Evolutionary conservation across 2,797 vertebrate species (phyloP), one percentile per base, ranked within the genome.

Genomic region (Amphiprion clarkii): DNA sequence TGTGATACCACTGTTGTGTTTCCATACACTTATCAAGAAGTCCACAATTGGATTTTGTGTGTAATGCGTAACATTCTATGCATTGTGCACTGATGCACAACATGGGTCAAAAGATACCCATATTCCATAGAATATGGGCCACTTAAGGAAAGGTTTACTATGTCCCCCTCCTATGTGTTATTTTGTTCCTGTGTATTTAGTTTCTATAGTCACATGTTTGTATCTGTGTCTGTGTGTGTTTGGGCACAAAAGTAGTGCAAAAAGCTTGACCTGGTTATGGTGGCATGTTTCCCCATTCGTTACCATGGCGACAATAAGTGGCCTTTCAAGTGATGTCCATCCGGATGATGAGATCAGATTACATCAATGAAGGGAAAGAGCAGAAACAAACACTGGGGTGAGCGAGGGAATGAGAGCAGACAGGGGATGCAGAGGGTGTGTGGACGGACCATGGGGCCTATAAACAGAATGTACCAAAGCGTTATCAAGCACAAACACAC

Each of bases 271-370:
- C 71, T 54, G 82, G 79, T 86, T 83, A 82, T 0, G 16, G 42
- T 85, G 67, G 66, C 44, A 76, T 78, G 66, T 83, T 74, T 89
- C 63, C 70, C 68, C 57, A 63, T 83, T 74, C 1, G 88, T 92
- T 87, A 86, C 90, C 83, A 87, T 89, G 77, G 87, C 17, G 83
- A 90, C 61, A 67, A 69, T 81, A 88, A 88, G 74, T 83, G 81
- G 76, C 80, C 77, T 87, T 91, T 89, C 49, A 87, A 83, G 83
- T 86, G 64, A 87, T 85, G 88, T 82, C 87, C 71, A 78, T 90
- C 83, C 55, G 2, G 58, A 83, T 79, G 86, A 91, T 87, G 78
- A 86, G 73, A 88, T 89, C 76, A 86, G 85, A 93, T 90, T 87
- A 85, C 71, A 85, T 88, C 85, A 83, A 75, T 78, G 82, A 73